Evolutionary conservation across 2,797 vertebrate genomes (phyloP).

Genomic region (Ptychobarbus kaznakovi): DNA sequence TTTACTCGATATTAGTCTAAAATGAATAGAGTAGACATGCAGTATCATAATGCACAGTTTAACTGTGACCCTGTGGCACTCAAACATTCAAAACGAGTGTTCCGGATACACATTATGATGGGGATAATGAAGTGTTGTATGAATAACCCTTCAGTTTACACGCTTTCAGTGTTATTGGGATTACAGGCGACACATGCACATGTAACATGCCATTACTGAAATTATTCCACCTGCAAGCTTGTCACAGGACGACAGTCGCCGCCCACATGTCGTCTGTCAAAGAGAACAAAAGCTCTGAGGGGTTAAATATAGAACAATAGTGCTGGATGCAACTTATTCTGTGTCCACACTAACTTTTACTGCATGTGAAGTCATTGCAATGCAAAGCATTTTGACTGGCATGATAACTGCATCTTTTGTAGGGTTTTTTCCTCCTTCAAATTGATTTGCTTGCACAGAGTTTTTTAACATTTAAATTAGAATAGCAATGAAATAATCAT

Average conservation of each 20-base stretch:
- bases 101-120: background rate
- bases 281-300: constrained; percentile 45
- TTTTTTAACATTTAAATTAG: background rate
- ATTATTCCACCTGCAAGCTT: constrained; percentile 33
- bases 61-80: constrained; percentile 3
- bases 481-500: background rate
- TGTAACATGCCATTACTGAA: constrained; percentile 46
- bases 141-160: background rate
- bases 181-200: constrained; percentile 44
- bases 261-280: constrained; percentile 56
- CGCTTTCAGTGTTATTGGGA: constrained; percentile 4
- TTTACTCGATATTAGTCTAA: background rate
- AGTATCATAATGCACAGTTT: background rate
- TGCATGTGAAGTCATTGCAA: background rate
- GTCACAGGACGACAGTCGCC: constrained; percentile 51
- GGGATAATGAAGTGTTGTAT: constrained; percentile 24
- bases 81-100: background rate
- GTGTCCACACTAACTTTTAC: constrained; percentile 8
- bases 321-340: constrained; percentile 39
- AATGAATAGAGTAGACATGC: background rate
- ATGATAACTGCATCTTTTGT: background rate
- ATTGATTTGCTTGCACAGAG: background rate
- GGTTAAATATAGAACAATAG: constrained; percentile 50
- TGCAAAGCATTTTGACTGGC: background rate
- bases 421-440: too few species aligned